phyloP scores from a whole-genome alignment of 2,113 vertebrate genomes.

The Hippocampus mohnikei region DNA sequence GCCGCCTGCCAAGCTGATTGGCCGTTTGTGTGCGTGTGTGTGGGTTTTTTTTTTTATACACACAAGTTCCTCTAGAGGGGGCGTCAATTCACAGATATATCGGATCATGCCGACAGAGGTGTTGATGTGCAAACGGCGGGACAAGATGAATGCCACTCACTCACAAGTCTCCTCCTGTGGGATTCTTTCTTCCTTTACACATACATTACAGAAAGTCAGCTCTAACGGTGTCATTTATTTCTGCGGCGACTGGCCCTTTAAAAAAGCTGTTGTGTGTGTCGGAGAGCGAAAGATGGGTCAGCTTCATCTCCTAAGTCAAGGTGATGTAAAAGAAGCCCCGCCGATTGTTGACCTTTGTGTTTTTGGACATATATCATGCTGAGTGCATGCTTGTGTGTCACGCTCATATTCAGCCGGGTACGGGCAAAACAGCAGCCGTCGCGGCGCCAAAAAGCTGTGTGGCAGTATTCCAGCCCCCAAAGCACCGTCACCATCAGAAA shows the following conservation, averaged over 20 bases:
- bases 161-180: constrained; percentile 25
- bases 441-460: constrained; percentile 17
- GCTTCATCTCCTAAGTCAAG: constrained; percentile 63
- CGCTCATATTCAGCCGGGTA: constrained; percentile 57
- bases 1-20: constrained; percentile 36
- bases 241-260: constrained; percentile 36
- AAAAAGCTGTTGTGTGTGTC: constrained; percentile 40
- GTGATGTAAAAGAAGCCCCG: constrained; percentile 67
- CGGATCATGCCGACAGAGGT: constrained; percentile 50
- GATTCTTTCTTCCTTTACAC: constrained; percentile 30
- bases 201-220: constrained; percentile 12
- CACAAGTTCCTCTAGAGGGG: constrained; percentile 37
- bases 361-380: constrained; percentile 61
- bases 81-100: constrained; percentile 50
- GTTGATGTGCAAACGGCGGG: constrained; percentile 61
- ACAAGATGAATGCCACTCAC: constrained; percentile 60
- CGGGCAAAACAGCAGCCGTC: not conserved
- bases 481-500: too few species aligned
- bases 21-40: constrained; percentile 2
- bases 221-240: constrained; percentile 21
- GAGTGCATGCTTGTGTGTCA: constrained; percentile 12
- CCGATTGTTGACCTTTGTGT: constrained; percentile 69
- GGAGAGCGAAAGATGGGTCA: constrained; percentile 51
- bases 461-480: not conserved
- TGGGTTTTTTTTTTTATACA: constrained; percentile 1